Conservation (phyloP, 2,888 invertebrate species). For the Xestoiulus laeticollis region DNA sequence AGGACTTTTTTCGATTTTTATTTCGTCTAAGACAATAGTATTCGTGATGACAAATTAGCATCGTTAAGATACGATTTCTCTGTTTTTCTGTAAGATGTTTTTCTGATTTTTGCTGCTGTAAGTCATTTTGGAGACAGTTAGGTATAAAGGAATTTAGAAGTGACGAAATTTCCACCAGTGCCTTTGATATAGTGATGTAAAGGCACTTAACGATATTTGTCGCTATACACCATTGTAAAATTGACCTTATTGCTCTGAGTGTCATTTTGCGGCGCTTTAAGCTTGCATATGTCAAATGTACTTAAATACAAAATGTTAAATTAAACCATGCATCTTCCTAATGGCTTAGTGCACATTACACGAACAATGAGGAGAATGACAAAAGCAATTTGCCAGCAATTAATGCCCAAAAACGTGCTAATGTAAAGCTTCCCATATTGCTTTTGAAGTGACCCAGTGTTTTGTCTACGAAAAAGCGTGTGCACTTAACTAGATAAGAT, state of each 20-base stretch:
- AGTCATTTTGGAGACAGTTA: too few relatives aligned
- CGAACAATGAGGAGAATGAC: background rate
- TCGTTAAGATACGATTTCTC: too few relatives aligned
- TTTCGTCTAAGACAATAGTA: too few relatives aligned
- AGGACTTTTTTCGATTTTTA: too few relatives aligned
- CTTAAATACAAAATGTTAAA: background rate
- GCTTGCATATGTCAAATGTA: background rate
- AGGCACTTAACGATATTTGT: background rate
- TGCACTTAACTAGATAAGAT: background rate
- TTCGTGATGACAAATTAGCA: too few relatives aligned
- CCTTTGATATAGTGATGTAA: too few relatives aligned
- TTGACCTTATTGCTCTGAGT: background rate
- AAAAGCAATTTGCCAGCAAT: slow-evolving; percentile 39
- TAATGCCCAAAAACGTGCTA: background rate
- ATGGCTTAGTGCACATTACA: background rate
- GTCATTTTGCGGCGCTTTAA: background rate
- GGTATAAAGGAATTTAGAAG: too few relatives aligned
- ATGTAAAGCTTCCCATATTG: slow-evolving; percentile 8
- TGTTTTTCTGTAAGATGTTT: too few relatives aligned
- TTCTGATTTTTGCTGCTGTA: too few relatives aligned
- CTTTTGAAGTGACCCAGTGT: background rate
- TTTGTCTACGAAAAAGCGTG: background rate
- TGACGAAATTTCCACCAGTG: too few relatives aligned
- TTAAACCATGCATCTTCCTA: background rate
- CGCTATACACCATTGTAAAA: background rate